phyloP scores from a whole-genome alignment of 1,140 invertebrate species.

The Tenebrio molitor region DNA sequence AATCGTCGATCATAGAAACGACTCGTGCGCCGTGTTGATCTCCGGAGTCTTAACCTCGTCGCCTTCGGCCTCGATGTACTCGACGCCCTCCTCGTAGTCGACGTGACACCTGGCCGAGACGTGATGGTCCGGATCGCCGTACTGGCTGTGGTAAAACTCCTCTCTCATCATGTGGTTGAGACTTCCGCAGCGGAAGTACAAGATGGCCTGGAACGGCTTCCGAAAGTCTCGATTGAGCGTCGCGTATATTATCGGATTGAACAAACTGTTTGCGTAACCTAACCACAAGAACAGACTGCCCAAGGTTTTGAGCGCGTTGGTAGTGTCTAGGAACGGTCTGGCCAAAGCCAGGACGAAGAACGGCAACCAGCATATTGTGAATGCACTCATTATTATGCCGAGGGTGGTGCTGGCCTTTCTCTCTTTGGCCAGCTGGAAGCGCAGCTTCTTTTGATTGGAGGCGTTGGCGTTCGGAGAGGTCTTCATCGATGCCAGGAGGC shows the following conservation, averaged over 20 bases:
- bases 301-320: conserved; percentile 78
- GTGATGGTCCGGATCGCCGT: conserved; percentile 81
- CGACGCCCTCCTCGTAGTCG: conserved; percentile 73
- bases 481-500: conserved; percentile 61
- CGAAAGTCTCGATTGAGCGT: conserved; percentile 93
- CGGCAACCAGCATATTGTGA: conserved; percentile 96
- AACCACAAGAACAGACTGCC: conserved; percentile 87
- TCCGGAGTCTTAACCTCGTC: conserved; percentile 70
- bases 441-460: conserved; percentile 78
- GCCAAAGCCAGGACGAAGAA: conserved; percentile 95
- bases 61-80: conserved; percentile 72
- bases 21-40: conserved; percentile 65
- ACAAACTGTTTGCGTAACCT: conserved; percentile 92
- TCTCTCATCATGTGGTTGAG: conserved; percentile 93
- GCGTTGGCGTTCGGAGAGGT: conserved; percentile 68
- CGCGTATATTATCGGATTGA: conserved; percentile 95
- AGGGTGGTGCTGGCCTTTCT: conserved; percentile 96
- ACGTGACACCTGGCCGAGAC: conserved; percentile 62
- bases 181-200: conserved; percentile 89
- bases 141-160: conserved; percentile 93
- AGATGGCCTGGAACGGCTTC: conserved; percentile 91
- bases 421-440: conserved; percentile 88
- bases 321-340: conserved; percentile 83
- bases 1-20: conserved; percentile 72
- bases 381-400: conserved; percentile 98